A percentile compares a stretch with the other conserved stretches of the same genome.
phyloP scores from a whole-genome alignment of 2,888 invertebrate genomes.

The Aelia acuminata region DNA sequence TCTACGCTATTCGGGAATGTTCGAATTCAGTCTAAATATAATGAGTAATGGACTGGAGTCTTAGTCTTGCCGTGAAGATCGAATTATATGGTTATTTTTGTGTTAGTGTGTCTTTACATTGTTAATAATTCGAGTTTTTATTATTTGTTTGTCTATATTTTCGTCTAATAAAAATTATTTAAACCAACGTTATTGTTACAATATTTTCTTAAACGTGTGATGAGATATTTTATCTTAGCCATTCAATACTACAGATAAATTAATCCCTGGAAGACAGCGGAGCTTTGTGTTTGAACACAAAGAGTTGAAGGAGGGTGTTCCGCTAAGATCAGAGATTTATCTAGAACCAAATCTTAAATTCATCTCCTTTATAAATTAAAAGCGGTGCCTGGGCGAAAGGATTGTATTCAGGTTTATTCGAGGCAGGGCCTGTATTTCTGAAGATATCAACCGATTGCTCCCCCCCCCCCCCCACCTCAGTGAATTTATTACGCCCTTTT shows the following conservation, averaged over 20 bases:
- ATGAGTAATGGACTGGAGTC: no score
- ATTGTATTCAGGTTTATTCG: constrained; percentile 2
- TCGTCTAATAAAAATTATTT: no score
- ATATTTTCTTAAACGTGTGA: neutral
- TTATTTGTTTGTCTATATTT: no score
- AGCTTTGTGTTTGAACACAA: neutral
- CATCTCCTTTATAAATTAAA: constrained; percentile 31
- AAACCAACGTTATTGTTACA: no score
- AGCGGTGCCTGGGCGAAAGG: neutral
- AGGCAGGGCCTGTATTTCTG: neutral
- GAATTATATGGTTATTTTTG: no score
- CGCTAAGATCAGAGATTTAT: neutral
- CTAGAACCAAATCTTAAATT: neutral
- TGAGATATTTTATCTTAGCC: neutral
- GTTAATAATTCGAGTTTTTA: no score
- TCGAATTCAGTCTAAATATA: no score
- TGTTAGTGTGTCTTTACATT: no score
- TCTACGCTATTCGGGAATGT: no score
- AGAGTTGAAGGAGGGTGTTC: neutral
- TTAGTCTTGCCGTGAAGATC: no score
- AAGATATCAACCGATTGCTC: neutral
- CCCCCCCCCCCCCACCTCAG: no score
- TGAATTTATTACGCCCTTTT: constrained; percentile 48
- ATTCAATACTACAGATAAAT: neutral
- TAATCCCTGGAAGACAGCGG: neutral